Conservation (phyloP, 2,888 invertebrate genomes). For the Ormyrus pomaceus region DNA sequence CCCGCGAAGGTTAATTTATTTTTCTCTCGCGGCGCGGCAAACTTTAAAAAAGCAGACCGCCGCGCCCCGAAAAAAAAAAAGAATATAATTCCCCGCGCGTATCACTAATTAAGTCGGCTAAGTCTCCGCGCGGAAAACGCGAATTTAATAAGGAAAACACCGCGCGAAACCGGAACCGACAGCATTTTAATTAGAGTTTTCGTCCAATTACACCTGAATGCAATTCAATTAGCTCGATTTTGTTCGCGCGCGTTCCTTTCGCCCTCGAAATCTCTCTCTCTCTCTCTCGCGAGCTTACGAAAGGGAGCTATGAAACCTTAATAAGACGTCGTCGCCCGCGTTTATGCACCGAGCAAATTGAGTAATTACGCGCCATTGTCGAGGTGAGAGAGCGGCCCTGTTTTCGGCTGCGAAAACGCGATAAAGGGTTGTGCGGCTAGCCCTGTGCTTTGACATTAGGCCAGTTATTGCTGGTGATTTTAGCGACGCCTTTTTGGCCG, state of each 20-base stretch:
- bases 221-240: constrained; percentile 51
- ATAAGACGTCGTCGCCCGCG: constrained; percentile 19
- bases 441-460: background rate
- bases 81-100: background rate
- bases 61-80: background rate
- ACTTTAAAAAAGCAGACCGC: no score
- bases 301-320: constrained; percentile 21
- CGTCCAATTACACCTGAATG: constrained; percentile 46
- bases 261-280: background rate
- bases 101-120: constrained; percentile 11
- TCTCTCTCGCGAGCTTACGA: no score
- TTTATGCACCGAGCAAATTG: background rate
- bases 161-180: background rate
- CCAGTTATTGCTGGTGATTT: no score
- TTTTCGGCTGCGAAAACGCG: background rate
- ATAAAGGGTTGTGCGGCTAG: background rate
- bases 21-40: no score
- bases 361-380: constrained; percentile 35
- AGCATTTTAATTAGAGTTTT: constrained; percentile 53
- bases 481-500: no score
- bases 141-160: constrained; percentile 18
- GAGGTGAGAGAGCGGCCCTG: background rate
- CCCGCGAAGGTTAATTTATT: no score
- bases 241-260: constrained; percentile 23
- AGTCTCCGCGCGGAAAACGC: background rate